These are phyloP conservation scores for Mustela erminea DNA, from an alignment of 2,797 vertebrate species.

Conservation along the genomic window DNA sequence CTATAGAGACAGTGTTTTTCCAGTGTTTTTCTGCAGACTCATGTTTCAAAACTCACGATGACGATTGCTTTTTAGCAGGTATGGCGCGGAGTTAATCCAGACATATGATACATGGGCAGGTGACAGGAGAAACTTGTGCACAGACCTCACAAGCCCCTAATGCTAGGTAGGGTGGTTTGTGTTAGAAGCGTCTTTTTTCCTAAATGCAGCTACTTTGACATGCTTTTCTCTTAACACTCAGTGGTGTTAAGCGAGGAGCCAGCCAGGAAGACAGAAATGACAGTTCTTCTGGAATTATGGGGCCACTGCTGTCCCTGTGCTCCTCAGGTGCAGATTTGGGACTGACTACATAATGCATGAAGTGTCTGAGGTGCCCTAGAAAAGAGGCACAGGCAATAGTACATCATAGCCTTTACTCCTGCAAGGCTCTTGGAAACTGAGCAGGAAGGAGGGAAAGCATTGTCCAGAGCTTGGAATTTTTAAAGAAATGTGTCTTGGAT, in stretches of 20 bases:
- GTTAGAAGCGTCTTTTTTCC: background rate
- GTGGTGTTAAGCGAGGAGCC: background rate
- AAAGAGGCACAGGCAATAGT: background rate
- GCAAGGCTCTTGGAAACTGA: background rate
- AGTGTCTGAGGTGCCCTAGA: background rate
- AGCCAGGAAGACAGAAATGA: background rate
- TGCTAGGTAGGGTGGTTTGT: background rate
- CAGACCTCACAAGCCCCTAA: background rate
- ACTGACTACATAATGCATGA: no score
- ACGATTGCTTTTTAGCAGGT: background rate
- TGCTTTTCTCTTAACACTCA: background rate
- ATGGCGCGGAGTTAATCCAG: conserved; percentile 26
- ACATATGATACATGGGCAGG: background rate
- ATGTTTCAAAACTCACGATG: background rate
- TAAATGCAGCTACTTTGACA: background rate
- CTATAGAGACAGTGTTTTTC: background rate
- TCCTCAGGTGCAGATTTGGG: background rate
- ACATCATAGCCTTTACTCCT: background rate
- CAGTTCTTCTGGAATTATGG: background rate
- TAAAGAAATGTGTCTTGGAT: background rate
- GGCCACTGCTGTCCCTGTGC: background rate
- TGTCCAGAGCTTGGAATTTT: background rate
- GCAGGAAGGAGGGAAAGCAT: background rate
- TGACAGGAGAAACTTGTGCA: background rate
- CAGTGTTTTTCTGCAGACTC: background rate